Percentiles rank a stretch among this genome's conserved stretches.
Evolutionary conservation across 1,140 invertebrate genomes (phyloP).

Genomic region (Dendrolimus punctatus): DNA sequence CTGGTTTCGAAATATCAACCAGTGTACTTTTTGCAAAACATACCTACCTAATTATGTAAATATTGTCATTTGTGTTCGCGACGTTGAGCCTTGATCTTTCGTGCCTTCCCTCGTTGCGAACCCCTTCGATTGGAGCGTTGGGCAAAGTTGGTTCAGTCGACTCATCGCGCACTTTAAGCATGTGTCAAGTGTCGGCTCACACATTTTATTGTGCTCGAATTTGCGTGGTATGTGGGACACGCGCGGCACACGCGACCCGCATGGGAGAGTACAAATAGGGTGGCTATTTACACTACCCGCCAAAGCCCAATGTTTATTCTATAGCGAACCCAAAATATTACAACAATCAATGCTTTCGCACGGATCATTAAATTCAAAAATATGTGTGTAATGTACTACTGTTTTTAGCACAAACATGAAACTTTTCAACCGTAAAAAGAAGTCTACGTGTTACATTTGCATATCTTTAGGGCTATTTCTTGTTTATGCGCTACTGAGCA

Average conservation of each 20-base stretch:
- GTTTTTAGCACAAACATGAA: too few species aligned
- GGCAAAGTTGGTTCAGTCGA: conserved; percentile 8
- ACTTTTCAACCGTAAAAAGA: too few species aligned
- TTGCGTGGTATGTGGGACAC: conserved; percentile 61
- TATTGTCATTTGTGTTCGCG: conserved; percentile 28
- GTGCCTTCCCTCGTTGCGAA: conserved; percentile 40
- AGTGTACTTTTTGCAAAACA: conserved; percentile 35
- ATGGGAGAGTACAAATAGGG: conserved; percentile 27
- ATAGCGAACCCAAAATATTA: not conserved
- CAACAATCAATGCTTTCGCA: too few species aligned
- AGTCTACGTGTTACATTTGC: too few species aligned
- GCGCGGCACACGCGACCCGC: conserved; percentile 58
- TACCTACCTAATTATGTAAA: conserved; percentile 44
- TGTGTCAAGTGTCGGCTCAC: conserved; percentile 38
- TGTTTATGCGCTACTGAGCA: too few species aligned
- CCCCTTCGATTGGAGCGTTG: conserved; percentile 26
- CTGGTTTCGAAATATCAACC: conserved; percentile 60
- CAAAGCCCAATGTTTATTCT: conserved; percentile 21
- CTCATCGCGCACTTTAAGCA: conserved; percentile 29
- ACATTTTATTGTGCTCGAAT: conserved; percentile 54
- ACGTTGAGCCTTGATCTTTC: conserved; percentile 39
- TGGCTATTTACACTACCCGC: conserved; percentile 33
- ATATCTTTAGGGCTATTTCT: too few species aligned
- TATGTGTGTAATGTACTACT: too few species aligned
- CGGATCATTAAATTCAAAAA: too few species aligned